These are phyloP conservation scores for Phalloptychus januarius DNA, from an alignment of 2,797 vertebrate species.

Conservation along the genomic window DNA sequence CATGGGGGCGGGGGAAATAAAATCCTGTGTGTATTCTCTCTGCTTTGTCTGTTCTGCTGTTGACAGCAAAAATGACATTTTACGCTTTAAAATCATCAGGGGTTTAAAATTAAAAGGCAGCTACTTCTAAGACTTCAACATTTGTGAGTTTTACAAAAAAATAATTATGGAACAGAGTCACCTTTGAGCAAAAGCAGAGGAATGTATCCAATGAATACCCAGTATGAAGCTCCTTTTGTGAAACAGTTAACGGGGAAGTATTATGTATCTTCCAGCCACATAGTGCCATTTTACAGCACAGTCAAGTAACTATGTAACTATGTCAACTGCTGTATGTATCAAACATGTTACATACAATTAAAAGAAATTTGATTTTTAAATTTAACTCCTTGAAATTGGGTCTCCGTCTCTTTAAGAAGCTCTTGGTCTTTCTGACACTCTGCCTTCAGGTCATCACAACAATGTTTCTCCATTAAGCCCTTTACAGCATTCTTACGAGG, in stretches of 20 bases:
- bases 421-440: no score
- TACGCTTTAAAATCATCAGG: neutral
- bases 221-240: neutral
- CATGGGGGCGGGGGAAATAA: neutral
- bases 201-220: neutral
- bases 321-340: no score
- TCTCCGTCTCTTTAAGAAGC: no score
- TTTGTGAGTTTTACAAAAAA: neutral
- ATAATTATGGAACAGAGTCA: neutral
- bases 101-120: neutral
- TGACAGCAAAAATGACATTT: neutral
- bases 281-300: no score
- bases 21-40: slow-evolving; percentile 16
- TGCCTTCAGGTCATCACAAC: no score
- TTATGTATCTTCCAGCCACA: no score
- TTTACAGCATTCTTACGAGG: no score
- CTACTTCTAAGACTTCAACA: neutral
- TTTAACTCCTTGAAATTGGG: no score
- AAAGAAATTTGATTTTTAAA: no score
- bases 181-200: neutral
- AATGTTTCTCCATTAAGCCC: no score
- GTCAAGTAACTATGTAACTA: no score
- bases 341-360: no score
- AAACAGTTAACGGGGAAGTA: neutral
- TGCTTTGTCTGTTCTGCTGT: slow-evolving; percentile 3